Percentiles rank a stretch among this genome's conserved stretches.
phyloP scores from a whole-genome alignment of 1,140 invertebrate species.

The Alviniconcha marisindica region DNA sequence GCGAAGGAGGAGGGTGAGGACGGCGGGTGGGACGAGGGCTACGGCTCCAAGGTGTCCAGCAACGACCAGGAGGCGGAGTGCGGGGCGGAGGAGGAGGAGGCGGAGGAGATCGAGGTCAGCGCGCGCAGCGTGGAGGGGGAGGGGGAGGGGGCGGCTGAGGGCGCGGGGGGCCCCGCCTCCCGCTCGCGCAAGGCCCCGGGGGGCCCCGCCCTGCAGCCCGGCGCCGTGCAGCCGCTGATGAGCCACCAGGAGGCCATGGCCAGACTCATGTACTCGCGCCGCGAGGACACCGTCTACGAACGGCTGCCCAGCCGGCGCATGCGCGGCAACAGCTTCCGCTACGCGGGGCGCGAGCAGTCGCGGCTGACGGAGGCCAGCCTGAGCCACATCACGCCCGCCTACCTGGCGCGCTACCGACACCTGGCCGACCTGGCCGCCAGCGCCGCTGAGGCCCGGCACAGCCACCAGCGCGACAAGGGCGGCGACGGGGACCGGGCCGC shows the following conservation, averaged over 20 bases:
- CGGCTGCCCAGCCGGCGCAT: neutral
- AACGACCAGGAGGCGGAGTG: constrained; percentile 34
- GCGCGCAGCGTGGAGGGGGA: too few species aligned
- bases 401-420: constrained; percentile 10
- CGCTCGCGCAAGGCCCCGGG: too few species aligned
- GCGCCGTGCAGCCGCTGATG: neutral
- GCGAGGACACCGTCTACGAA: constrained; percentile 17
- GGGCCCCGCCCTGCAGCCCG: neutral
- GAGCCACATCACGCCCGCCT: constrained; percentile 23
- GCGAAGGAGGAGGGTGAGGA: constrained; percentile 29
- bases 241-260: constrained; percentile 29
- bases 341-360: constrained; percentile 27
- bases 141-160: neutral
- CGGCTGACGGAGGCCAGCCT: constrained; percentile 27
- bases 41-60: constrained; percentile 28
- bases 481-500: neutral
- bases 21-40: constrained; percentile 16
- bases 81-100: neutral
- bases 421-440: constrained; percentile 21
- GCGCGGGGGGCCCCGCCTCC: neutral
- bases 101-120: neutral
- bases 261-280: constrained; percentile 27
- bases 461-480: neutral
- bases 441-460: neutral
- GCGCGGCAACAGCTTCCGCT: constrained; percentile 25